Evolutionary conservation across 2,113 vertebrate species (phyloP).

Genomic region (Toxotes chatareus): DNA sequence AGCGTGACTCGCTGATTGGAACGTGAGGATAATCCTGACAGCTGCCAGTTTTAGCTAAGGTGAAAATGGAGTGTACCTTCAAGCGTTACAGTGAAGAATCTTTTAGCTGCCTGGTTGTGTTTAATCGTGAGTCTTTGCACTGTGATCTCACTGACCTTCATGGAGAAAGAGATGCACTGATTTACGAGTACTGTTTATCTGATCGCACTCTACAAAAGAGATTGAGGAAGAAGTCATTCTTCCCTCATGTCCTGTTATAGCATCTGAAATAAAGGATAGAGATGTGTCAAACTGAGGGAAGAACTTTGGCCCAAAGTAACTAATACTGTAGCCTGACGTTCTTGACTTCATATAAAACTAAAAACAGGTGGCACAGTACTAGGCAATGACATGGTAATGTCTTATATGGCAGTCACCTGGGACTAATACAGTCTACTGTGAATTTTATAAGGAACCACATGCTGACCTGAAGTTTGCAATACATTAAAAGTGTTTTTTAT

Average conservation of each 20-base stretch:
- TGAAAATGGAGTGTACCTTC: conserved; percentile 47
- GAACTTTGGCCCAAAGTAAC: background rate
- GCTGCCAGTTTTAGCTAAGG: conserved; percentile 60
- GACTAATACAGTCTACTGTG: conserved; percentile 50
- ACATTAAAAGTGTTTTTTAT: conserved; percentile 66
- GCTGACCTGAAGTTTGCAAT: conserved; percentile 60
- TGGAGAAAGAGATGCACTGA: conserved; percentile 46
- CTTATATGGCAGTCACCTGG: conserved; percentile 34
- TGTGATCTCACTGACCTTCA: conserved; percentile 53
- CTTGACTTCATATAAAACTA: conserved; percentile 26
- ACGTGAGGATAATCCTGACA: conserved; percentile 57
- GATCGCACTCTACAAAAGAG: conserved; percentile 2
- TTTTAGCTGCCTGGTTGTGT: conserved; percentile 19
- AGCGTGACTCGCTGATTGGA: conserved; percentile 51
- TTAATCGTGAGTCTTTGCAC: conserved; percentile 53
- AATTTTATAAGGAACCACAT: conserved; percentile 59
- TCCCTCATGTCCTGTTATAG: background rate
- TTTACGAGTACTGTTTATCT: conserved; percentile 42
- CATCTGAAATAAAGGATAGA: background rate
- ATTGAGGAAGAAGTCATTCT: conserved; percentile 20
- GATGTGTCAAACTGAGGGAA: background rate
- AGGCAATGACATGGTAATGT: conserved; percentile 31
- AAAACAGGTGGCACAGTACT: conserved; percentile 34
- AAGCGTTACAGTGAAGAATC: background rate
- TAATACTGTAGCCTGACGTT: conserved; percentile 4